These are phyloP conservation scores for Dendrophyllia cribrosa DNA, from an alignment of 64 coral and sea anemone species.

Conservation along the genomic window DNA sequence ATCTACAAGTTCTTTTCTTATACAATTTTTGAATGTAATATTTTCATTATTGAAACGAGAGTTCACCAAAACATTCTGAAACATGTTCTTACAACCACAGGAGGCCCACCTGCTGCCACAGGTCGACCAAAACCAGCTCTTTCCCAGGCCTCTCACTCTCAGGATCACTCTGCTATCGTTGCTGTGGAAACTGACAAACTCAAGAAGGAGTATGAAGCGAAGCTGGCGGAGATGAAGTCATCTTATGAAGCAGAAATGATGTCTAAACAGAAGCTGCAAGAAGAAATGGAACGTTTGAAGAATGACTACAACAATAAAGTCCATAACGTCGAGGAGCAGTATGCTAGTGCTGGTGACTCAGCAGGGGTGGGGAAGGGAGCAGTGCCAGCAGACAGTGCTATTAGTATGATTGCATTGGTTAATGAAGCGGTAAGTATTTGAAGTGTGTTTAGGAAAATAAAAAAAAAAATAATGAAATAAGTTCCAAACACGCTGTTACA, in stretches of 20 bases:
- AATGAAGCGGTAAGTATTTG: constrained; percentile 29
- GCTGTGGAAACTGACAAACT: constrained; percentile 80
- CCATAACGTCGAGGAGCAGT: constrained; percentile 86
- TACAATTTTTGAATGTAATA: too few species aligned
- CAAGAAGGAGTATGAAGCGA: constrained; percentile 83
- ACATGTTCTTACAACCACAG: constrained; percentile 1
- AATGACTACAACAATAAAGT: constrained; percentile 88
- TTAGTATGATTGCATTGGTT: constrained; percentile 63
- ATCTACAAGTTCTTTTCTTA: too few species aligned
- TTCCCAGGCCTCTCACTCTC: background rate
- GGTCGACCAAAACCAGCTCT: constrained; percentile 12
- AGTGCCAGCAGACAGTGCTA: constrained; percentile 33
- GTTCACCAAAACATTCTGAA: background rate
- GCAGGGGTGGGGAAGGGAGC: constrained; percentile 25
- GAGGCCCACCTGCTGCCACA: background rate
- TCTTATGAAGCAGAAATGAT: constrained; percentile 92
- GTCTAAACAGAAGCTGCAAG: constrained; percentile 92
- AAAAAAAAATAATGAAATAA: background rate
- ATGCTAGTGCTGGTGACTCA: constrained; percentile 24
- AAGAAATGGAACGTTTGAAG: constrained; percentile 75
- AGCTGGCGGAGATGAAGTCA: constrained; percentile 86
- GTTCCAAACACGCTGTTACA: too few species aligned
- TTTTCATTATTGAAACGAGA: too few species aligned
- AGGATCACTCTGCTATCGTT: constrained; percentile 64
- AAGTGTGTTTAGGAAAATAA: background rate